These are phyloP conservation scores for Lochmaea capreae DNA, from an alignment of 2,888 invertebrate genomes.

Conservation along the genomic window DNA sequence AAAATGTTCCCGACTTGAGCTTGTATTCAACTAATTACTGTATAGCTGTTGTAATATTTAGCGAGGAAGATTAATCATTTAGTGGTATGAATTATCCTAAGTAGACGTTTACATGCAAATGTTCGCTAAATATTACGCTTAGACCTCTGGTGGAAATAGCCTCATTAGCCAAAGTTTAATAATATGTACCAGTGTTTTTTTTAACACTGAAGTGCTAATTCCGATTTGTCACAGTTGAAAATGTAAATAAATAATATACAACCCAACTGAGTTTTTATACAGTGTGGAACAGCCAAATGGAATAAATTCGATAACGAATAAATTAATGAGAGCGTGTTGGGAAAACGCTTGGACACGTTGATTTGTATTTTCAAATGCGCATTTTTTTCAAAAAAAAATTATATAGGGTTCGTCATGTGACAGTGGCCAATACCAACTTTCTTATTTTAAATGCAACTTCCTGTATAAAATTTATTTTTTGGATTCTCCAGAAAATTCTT, in stretches of 20 bases:
- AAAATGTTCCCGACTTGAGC: conserved; percentile 9
- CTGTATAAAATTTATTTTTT: too few relatives aligned
- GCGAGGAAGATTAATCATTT: conserved; percentile 34
- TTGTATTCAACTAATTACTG: conserved; percentile 36
- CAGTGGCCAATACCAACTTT: too few relatives aligned
- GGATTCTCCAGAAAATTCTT: too few relatives aligned
- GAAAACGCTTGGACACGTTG: too few relatives aligned
- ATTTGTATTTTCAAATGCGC: too few relatives aligned
- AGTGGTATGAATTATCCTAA: background rate
- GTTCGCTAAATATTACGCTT: background rate
- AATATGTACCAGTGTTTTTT: background rate
- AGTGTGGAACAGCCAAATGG: too few relatives aligned
- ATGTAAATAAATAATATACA: background rate
- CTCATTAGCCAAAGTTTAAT: background rate
- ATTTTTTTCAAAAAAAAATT: too few relatives aligned
- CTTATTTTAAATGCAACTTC: too few relatives aligned
- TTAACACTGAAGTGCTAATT: background rate
- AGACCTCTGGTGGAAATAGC: background rate
- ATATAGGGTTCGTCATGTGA: too few relatives aligned
- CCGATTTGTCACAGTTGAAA: background rate
- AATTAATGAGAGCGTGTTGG: too few relatives aligned
- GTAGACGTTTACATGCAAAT: background rate
- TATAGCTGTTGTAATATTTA: conserved; percentile 34
- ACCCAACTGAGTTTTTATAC: background rate
- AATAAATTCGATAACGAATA: too few relatives aligned